A percentile compares a stretch with the other conserved stretches of the same genome.
These are phyloP conservation scores for Bujurquina vittata DNA, from an alignment of 2,113 vertebrate species.

Conservation along the genomic window DNA sequence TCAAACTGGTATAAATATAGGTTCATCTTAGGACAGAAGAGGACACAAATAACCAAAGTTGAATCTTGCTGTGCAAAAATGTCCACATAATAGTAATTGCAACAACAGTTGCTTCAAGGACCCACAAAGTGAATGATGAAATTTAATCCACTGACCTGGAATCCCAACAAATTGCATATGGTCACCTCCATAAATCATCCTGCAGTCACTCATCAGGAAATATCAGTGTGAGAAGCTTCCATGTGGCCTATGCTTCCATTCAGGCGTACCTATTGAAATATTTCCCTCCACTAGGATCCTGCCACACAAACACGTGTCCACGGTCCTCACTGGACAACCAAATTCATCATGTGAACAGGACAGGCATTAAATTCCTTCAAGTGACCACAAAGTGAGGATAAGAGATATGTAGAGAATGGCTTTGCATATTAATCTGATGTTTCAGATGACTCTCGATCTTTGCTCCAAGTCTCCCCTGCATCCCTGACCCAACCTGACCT, in stretches of 20 bases:
- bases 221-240: background rate
- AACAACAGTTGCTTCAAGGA: slow-evolving; percentile 27
- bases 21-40: slow-evolving; percentile 52
- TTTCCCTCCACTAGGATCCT: background rate
- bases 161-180: slow-evolving; percentile 53
- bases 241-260: background rate
- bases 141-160: slow-evolving; percentile 15
- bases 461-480: background rate
- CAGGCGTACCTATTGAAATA: rapidly evolving
- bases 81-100: slow-evolving; percentile 21
- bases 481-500: background rate
- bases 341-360: background rate
- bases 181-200: slow-evolving; percentile 19
- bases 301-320: background rate
- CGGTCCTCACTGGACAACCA: background rate
- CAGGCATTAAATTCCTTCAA: background rate
- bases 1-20: slow-evolving; percentile 75
- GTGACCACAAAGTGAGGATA: background rate
- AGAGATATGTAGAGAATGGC: slow-evolving; percentile 26
- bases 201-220: background rate
- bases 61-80: slow-evolving; percentile 40
- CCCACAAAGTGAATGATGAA: slow-evolving; percentile 20
- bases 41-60: slow-evolving; percentile 18
- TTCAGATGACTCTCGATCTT: background rate
- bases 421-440: slow-evolving; percentile 64